These are phyloP conservation scores for Hydra vulgaris DNA, from an alignment of 30 jellyfish, hydroid and myxozoan genomes.

Conservation along the genomic window DNA sequence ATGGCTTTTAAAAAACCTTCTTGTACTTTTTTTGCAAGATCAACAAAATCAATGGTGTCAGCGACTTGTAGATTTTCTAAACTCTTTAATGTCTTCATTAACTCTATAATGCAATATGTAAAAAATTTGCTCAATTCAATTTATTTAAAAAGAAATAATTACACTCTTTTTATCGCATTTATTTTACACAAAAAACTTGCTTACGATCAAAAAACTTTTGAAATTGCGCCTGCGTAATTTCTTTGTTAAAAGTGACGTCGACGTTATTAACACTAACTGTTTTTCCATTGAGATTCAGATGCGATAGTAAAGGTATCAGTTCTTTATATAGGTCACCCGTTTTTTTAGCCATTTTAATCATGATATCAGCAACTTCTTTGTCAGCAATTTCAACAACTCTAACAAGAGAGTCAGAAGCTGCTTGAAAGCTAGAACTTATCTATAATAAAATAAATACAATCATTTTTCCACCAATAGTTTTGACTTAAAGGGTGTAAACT, in stretches of 20 bases:
- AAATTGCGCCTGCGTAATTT: background rate
- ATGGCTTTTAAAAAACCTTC: slow-evolving; percentile 1
- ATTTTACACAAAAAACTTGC: background rate
- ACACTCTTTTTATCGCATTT: background rate
- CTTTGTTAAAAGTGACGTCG: background rate
- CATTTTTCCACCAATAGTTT: too few species aligned
- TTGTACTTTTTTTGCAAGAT: background rate
- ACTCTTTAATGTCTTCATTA: background rate
- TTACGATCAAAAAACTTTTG: background rate
- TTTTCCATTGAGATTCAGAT: background rate
- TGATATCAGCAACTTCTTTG: background rate
- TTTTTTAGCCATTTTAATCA: slow-evolving; percentile 10
- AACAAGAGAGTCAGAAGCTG: slow-evolving; percentile 15
- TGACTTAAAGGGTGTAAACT: too few species aligned
- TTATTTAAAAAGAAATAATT: too few species aligned
- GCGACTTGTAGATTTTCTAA: background rate
- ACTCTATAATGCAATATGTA: background rate
- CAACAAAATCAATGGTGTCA: background rate
- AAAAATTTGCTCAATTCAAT: background rate
- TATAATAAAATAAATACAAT: background rate
- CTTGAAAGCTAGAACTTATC: background rate
- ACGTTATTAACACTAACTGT: background rate
- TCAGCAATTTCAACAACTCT: slow-evolving; percentile 2
- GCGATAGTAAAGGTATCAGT: background rate
- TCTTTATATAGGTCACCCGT: background rate